These are phyloP conservation scores for Chloropsis cyanopogon DNA, from an alignment of 2,113 vertebrate species.

Conservation along the genomic window DNA sequence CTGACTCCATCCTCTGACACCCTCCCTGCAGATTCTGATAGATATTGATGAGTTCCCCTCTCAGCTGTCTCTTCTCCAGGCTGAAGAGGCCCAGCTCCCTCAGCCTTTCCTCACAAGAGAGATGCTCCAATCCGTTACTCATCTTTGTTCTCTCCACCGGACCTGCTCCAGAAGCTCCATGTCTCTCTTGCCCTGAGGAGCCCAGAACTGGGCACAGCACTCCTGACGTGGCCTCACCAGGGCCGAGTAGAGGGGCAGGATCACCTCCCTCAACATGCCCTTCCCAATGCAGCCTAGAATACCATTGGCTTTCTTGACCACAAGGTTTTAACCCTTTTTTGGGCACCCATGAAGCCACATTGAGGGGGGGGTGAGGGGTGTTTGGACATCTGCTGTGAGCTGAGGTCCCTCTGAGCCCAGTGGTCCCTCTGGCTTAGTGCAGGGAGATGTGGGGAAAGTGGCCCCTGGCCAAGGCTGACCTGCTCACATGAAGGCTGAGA, in stretches of 20 bases:
- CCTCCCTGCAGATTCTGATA: background rate
- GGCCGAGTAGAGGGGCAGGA: background rate
- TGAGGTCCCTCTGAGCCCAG: no score
- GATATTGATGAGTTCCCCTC: background rate
- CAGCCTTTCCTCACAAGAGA: background rate
- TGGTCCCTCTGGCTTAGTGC: background rate
- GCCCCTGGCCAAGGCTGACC: background rate
- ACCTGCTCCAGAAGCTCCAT: background rate
- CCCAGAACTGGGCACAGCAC: background rate
- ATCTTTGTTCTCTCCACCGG: background rate
- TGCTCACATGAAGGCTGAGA: rapidly evolving
- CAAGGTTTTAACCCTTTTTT: background rate
- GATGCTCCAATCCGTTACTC: background rate
- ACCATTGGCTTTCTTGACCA: no score
- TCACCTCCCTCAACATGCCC: background rate
- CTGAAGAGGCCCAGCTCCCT: background rate
- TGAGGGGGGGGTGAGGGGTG: rapidly evolving
- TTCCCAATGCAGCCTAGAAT: background rate
- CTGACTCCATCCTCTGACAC: background rate
- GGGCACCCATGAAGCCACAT: no score
- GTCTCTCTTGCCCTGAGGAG: background rate
- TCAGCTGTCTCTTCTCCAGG: background rate
- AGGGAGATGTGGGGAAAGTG: background rate
- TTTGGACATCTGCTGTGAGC: no score
- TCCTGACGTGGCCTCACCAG: background rate